Conservation (phyloP, 2,113 vertebrate genomes). For the Panthera uncia region DNA sequence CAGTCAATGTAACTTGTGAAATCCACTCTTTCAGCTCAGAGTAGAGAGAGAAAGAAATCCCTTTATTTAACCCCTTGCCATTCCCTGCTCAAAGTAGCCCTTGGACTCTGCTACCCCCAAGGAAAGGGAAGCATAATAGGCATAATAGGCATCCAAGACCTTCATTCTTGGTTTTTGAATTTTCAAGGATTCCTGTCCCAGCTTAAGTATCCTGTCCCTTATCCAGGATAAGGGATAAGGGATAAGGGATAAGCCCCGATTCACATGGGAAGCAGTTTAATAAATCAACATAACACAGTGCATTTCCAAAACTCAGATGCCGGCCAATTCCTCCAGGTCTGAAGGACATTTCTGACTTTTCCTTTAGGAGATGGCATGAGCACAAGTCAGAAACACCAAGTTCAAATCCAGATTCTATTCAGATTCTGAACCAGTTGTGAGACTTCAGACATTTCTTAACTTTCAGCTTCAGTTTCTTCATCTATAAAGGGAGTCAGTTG, state of each 20-base stretch:
- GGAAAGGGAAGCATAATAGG: not conserved
- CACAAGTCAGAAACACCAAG: conserved; percentile 51
- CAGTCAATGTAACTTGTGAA: conserved; percentile 57
- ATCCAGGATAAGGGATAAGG: no score
- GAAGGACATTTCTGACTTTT: conserved; percentile 43
- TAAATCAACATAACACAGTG: conserved; percentile 28
- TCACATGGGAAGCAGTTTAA: conserved; percentile 27
- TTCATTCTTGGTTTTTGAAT: conserved; percentile 14
- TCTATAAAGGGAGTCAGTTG: not conserved
- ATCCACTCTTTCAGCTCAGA: not conserved
- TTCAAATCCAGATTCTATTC: conserved; percentile 36
- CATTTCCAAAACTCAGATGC: conserved; percentile 45
- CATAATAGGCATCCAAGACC: not conserved
- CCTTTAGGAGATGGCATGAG: conserved; percentile 5
- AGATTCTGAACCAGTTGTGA: not conserved
- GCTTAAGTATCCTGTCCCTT: no score
- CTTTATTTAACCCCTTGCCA: conserved; percentile 15
- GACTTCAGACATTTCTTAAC: not conserved
- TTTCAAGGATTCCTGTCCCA: not conserved
- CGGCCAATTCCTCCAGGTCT: conserved; percentile 44
- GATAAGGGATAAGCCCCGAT: not conserved
- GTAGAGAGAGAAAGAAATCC: not conserved
- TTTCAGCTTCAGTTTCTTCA: not conserved
- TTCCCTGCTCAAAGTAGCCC: not conserved
- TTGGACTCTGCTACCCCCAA: not conserved